Conservation (phyloP, 2,888 invertebrate genomes). For the Kryphioiulus occultus region DNA sequence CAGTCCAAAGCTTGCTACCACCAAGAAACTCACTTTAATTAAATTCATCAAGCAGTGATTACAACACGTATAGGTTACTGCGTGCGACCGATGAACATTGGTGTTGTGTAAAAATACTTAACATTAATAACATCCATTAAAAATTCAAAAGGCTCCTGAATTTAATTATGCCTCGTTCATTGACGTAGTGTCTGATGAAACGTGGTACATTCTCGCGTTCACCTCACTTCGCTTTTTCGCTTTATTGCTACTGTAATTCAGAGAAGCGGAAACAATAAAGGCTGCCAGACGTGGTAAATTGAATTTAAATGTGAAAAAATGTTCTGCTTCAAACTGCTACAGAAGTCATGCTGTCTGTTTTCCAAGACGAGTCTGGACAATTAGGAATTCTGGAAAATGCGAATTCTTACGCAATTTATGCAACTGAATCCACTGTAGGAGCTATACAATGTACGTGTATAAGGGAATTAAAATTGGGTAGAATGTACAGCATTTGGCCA, state of each 20-base stretch:
- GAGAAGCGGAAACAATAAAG: not conserved
- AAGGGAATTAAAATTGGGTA: not conserved
- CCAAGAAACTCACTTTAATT: not conserved
- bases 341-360: not conserved
- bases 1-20: no score
- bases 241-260: not conserved
- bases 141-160: not conserved
- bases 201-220: not conserved
- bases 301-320: not conserved
- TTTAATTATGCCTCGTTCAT: not conserved
- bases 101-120: not conserved
- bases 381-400: no score
- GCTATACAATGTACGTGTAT: no score
- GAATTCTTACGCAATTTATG: no score
- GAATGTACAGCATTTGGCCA: not conserved
- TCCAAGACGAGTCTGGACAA: not conserved
- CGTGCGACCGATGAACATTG: not conserved
- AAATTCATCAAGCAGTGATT: not conserved
- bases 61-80: not conserved
- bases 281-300: not conserved
- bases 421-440: not conserved
- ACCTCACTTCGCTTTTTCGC: not conserved
- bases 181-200: not conserved
- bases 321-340: not conserved
- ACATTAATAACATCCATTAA: not conserved